Percentiles rank a stretch among this genome's conserved stretches.
Evolutionary conservation across 2,797 vertebrate species (phyloP).

Genomic region (Gobionotothen gibberifrons): DNA sequence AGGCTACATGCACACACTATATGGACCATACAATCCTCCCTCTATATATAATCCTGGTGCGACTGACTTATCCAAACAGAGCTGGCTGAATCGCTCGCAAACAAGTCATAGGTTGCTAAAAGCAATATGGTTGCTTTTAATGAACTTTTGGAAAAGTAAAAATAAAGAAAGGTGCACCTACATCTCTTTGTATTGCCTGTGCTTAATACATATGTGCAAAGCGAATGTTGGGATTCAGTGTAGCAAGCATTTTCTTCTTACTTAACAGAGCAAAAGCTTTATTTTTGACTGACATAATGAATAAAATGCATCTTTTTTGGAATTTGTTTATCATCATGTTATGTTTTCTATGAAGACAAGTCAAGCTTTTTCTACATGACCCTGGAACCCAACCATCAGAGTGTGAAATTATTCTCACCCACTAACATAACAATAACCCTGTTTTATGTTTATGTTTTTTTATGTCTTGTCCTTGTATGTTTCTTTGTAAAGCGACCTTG

Average conservation of each 20-base stretch:
- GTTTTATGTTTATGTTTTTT: too few relatives aligned
- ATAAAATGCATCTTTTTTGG: constrained; percentile 2
- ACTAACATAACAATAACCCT: too few relatives aligned
- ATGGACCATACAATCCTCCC: constrained; percentile 31
- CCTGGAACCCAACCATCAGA: constrained; percentile 45
- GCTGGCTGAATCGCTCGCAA: constrained; percentile 13
- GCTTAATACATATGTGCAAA: background rate
- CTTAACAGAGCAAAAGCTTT: background rate
- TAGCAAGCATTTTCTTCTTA: background rate
- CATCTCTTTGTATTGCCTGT: background rate
- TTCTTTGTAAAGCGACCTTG: too few relatives aligned
- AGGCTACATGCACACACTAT: constrained; percentile 44
- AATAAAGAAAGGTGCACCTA: constrained; percentile 1
- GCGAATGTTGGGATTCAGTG: background rate
- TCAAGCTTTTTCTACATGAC: constrained; percentile 26
- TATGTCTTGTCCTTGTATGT: too few relatives aligned
- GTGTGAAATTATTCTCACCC: constrained; percentile 50
- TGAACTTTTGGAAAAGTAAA: background rate
- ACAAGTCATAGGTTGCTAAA: background rate
- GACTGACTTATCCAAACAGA: constrained; percentile 7
- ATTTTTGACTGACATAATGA: background rate
- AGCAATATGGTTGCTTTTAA: constrained; percentile 10
- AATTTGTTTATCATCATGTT: constrained; percentile 22
- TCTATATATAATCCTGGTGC: constrained; percentile 3
- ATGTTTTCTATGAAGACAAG: constrained; percentile 40